phyloP scores from a whole-genome alignment of 30 jellyfish, hydroid and myxozoan species.

The Rhopilema esculentum region DNA sequence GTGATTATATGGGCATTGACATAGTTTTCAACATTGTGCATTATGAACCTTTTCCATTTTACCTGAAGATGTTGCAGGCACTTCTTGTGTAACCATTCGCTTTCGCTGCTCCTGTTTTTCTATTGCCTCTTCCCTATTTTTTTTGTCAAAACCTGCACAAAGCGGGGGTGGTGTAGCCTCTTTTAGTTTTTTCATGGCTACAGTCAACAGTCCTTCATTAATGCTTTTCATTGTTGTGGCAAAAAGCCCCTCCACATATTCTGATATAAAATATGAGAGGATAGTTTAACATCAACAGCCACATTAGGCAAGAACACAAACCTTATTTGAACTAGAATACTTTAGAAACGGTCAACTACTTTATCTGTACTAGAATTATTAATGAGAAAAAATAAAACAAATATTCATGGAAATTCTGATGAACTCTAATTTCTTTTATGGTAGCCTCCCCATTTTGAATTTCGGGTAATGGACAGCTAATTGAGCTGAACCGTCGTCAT shows the following conservation, averaged over 20 bases:
- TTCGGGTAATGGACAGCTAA: conserved; percentile 37
- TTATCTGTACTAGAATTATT: background rate
- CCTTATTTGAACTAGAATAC: background rate
- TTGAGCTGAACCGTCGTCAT: conserved; percentile 35
- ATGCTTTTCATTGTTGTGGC: conserved; percentile 5
- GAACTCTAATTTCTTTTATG: conserved; percentile 22
- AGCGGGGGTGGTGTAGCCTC: conserved; percentile 30
- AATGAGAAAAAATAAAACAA: background rate
- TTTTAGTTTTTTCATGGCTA: background rate
- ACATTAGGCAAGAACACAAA: background rate
- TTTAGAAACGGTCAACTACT: background rate
- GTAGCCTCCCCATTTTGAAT: conserved; percentile 64
- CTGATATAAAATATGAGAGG: background rate
- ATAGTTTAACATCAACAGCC: background rate
- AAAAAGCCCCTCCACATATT: conserved; percentile 9
- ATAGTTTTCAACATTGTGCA: background rate
- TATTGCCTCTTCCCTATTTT: conserved; percentile 10
- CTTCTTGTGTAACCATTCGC: conserved; percentile 14
- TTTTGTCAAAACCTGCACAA: conserved; percentile 11
- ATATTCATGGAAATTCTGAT: conserved; percentile 23
- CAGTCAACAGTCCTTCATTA: background rate
- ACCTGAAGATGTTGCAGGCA: conserved; percentile 35
- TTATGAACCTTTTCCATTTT: background rate
- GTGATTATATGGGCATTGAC: background rate
- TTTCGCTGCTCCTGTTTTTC: background rate